These are phyloP conservation scores for Tanypteryx hageni DNA, from an alignment of 2,888 invertebrate species.

Conservation along the genomic window DNA sequence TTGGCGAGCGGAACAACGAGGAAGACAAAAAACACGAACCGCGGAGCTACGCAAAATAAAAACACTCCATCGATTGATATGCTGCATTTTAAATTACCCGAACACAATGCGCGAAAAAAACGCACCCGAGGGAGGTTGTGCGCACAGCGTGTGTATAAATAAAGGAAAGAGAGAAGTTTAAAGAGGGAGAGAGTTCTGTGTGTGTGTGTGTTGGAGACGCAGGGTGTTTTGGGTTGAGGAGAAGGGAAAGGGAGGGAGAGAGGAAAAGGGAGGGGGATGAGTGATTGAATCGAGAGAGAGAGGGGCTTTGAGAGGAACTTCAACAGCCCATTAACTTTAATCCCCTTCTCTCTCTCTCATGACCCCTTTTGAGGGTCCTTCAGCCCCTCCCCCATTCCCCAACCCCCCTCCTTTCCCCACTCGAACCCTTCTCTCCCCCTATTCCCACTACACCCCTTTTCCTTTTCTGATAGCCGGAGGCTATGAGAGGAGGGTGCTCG, in stretches of 20 bases:
- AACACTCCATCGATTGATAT: not conserved
- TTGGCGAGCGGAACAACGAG: not conserved
- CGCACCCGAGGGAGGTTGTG: not conserved
- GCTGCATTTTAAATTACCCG: not conserved
- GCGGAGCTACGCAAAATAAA: not conserved
- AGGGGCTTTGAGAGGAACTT: slow-evolving; percentile 50
- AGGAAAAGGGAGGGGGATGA: not conserved
- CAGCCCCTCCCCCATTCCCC: not conserved
- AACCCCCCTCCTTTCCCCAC: too few relatives aligned
- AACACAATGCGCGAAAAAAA: not conserved
- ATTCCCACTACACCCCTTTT: not conserved
- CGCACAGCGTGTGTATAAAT: not conserved
- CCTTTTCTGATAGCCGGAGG: slow-evolving; percentile 5
- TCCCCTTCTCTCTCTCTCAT: slow-evolving; percentile 39
- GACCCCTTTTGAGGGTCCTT: slow-evolving; percentile 22
- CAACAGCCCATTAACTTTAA: slow-evolving; percentile 64
- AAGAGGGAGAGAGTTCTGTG: too few relatives aligned
- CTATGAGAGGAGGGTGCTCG: not conserved
- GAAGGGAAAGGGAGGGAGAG: not conserved
- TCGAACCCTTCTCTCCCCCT: not conserved
- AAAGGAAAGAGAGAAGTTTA: not conserved
- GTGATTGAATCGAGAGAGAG: slow-evolving; percentile 41
- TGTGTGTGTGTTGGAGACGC: not conserved
- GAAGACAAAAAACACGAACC: not conserved
- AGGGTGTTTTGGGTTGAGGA: not conserved